Conservation (phyloP, 2,113 vertebrate genomes). For the Eulemur macaco region DNA sequence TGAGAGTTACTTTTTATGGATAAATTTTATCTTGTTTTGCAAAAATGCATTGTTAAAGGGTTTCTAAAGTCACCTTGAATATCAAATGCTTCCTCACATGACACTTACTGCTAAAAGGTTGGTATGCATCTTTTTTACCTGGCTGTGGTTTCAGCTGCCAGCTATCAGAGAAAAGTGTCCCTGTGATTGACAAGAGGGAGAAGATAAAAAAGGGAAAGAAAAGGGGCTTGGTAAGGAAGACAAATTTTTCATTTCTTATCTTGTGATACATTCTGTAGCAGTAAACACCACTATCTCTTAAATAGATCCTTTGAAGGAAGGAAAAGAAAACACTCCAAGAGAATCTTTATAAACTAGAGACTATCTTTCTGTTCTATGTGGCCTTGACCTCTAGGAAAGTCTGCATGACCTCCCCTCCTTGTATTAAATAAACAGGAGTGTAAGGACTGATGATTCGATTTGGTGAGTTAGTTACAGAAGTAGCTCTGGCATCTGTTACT, state of each 20-base stretch:
- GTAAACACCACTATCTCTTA: slow-evolving; percentile 36
- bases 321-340: neutral
- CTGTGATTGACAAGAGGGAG: slow-evolving; percentile 53
- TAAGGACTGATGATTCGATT: slow-evolving; percentile 24
- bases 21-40: neutral
- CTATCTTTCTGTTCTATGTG: neutral
- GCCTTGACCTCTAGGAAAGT: slow-evolving; percentile 47
- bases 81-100: neutral
- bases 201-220: slow-evolving; percentile 62
- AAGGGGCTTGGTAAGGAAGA: neutral
- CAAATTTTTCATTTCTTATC: slow-evolving; percentile 71
- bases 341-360: slow-evolving; percentile 4
- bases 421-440: slow-evolving; percentile 30
- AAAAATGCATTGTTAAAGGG: slow-evolving; percentile 4
- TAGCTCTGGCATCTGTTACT: slow-evolving; percentile 39
- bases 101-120: neutral
- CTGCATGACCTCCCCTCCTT: slow-evolving; percentile 9
- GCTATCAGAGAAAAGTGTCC: neutral
- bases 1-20: neutral
- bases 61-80: slow-evolving; percentile 42
- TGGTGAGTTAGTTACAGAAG: slow-evolving; percentile 31
- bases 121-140: neutral
- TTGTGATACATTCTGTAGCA: slow-evolving; percentile 44
- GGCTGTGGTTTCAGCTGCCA: neutral
- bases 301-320: slow-evolving; percentile 35